A percentile compares a stretch with the other conserved stretches of the same genome.
Conservation (phyloP, 2,113 vertebrate species). For the Cyrtonyx montezumae region DNA sequence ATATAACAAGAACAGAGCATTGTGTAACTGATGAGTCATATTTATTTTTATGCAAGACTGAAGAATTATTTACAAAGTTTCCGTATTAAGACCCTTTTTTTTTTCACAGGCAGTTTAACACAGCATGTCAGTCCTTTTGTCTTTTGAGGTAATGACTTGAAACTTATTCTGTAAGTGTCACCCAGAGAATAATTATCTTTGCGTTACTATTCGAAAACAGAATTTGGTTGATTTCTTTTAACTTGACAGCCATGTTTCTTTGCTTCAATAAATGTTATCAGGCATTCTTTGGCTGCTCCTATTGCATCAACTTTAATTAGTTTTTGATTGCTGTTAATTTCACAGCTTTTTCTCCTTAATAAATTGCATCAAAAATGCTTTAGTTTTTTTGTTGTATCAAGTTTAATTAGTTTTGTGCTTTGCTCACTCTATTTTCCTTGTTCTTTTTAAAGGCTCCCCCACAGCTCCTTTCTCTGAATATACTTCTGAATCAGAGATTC, state of each 20-base stretch:
- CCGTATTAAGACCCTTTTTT: constrained; percentile 45
- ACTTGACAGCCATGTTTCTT: constrained; percentile 79
- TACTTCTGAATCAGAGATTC: constrained; percentile 35
- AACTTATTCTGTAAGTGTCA: constrained; percentile 75
- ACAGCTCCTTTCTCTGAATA: constrained; percentile 52
- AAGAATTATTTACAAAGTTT: constrained; percentile 50
- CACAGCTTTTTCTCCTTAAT: constrained; percentile 83
- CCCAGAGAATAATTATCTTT: constrained; percentile 72
- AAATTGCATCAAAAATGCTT: constrained; percentile 78
- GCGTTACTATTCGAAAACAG: constrained; percentile 68
- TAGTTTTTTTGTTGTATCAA: constrained; percentile 75
- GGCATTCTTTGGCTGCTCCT: constrained; percentile 78
- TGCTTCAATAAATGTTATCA: constrained; percentile 81
- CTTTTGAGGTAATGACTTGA: constrained; percentile 77
- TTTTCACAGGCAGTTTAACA: constrained; percentile 63
- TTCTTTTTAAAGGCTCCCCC: constrained; percentile 50
- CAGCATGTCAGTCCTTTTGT: constrained; percentile 64
- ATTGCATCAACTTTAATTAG: constrained; percentile 84
- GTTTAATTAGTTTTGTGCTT: constrained; percentile 82
- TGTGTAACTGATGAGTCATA: constrained; percentile 57
- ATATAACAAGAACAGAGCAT: neutral
- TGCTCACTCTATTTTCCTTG: constrained; percentile 72
- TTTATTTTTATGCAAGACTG: constrained; percentile 36
- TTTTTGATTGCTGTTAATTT: constrained; percentile 86
- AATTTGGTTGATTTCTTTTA: constrained; percentile 75